phyloP scores from a whole-genome alignment of 1,140 invertebrate genomes.

The Drosophila virilis region DNA sequence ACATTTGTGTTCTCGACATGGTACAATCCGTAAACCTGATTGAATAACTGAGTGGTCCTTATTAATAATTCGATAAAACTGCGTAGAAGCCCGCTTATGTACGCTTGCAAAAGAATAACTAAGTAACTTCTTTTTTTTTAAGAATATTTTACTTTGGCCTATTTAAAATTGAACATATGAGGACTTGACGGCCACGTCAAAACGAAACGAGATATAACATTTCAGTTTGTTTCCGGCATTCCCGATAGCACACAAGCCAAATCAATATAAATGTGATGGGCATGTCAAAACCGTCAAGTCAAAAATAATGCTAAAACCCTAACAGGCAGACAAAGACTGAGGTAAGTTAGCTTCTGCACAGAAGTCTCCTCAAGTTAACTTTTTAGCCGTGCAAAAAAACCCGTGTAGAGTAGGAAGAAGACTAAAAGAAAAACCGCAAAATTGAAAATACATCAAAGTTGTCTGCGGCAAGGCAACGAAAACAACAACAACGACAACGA shows the following conservation, averaged over 20 bases:
- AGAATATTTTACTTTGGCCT: neutral
- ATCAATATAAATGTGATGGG: constrained; percentile 42
- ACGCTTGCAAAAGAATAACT: too few species aligned
- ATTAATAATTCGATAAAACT: constrained; percentile 15
- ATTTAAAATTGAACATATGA: neutral
- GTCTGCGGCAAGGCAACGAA: constrained; percentile 36
- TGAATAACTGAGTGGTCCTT: constrained; percentile 21
- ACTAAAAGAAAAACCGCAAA: constrained; percentile 62
- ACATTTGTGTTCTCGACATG: constrained; percentile 28
- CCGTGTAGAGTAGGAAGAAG: constrained; percentile 2
- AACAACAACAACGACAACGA: constrained; percentile 1
- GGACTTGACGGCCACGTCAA: neutral
- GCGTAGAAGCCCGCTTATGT: neutral
- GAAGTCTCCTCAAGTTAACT: constrained; percentile 37
- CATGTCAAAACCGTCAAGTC: constrained; percentile 33
- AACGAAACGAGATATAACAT: constrained; percentile 16
- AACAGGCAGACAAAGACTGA: constrained; percentile 35
- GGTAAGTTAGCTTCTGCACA: constrained; percentile 25
- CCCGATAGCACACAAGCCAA: constrained; percentile 24
- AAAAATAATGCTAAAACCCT: constrained; percentile 15
- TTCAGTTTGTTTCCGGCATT: constrained; percentile 32
- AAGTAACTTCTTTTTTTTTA: neutral
- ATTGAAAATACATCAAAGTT: constrained; percentile 77
- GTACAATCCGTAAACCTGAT: constrained; percentile 23
- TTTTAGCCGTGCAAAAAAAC: constrained; percentile 18